Evolutionary conservation across 2,113 vertebrate genomes (phyloP).

Genomic region (Eurypyga helias): DNA sequence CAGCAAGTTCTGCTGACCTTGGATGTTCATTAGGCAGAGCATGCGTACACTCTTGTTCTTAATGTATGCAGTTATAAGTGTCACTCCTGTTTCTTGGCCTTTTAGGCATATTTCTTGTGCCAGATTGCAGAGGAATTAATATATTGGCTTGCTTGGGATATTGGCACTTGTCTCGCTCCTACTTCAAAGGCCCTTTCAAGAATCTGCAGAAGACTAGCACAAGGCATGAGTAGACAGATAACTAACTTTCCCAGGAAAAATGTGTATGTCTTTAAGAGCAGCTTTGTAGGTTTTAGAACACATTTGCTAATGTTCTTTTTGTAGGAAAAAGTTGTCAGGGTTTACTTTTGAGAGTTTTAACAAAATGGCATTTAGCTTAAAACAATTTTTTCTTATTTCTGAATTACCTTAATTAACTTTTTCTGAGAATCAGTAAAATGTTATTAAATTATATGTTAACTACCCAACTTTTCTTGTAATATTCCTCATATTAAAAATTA

Average conservation of each 20-base stretch:
- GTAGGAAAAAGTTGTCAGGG: background rate
- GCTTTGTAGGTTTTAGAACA: background rate
- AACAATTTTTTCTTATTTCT: background rate
- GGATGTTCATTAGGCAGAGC: background rate
- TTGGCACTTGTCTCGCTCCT: background rate
- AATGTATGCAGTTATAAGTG: background rate
- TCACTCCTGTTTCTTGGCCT: background rate
- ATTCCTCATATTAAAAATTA: background rate
- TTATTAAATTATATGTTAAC: background rate
- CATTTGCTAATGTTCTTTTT: background rate
- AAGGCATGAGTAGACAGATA: background rate
- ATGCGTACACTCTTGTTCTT: background rate
- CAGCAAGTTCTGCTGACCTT: background rate
- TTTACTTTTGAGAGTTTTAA: background rate
- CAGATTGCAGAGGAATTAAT: background rate
- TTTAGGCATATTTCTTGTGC: background rate
- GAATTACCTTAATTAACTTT: background rate
- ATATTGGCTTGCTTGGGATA: background rate
- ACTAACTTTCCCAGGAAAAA: background rate
- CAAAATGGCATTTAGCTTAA: background rate
- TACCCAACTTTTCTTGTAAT: background rate
- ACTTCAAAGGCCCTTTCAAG: background rate
- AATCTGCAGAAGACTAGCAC: background rate
- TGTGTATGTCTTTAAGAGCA: background rate
- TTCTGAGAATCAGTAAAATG: background rate